Percentiles rank a stretch among this genome's conserved stretches.
Evolutionary conservation across 2,888 invertebrate species (phyloP).

Genomic region (Andrena camellia): DNA sequence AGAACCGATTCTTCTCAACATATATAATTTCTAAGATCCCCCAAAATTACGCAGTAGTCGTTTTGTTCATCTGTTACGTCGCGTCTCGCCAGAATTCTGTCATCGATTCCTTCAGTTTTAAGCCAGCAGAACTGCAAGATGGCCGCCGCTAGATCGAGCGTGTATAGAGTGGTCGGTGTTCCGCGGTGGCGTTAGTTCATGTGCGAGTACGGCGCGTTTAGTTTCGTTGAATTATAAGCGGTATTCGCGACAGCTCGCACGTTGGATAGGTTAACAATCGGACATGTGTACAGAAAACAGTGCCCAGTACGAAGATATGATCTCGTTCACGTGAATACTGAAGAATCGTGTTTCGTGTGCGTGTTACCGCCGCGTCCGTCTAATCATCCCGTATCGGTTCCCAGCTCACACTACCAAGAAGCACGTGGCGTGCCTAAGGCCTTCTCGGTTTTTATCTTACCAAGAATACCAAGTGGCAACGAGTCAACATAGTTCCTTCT

Average conservation of each 20-base stretch:
- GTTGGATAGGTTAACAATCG: conserved; percentile 55
- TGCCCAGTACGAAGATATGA: conserved; percentile 7
- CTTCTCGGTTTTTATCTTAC: conserved; percentile 30
- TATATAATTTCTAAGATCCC: background rate
- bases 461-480: background rate
- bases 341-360: conserved; percentile 23
- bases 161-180: conserved; percentile 53
- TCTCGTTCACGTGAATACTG: conserved; percentile 36
- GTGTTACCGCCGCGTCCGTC: conserved; percentile 28
- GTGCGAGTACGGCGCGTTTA: conserved; percentile 42
- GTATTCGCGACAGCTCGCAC: conserved; percentile 18
- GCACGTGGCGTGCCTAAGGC: conserved; percentile 49
- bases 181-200: conserved; percentile 61
- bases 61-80: background rate
- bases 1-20: background rate
- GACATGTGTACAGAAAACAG: conserved; percentile 34
- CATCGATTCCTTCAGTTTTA: conserved; percentile 59
- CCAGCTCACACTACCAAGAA: conserved; percentile 34
- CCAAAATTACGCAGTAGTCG: too few species aligned
- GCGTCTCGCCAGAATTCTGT: conserved; percentile 20
- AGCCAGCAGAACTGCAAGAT: conserved; percentile 59
- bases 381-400: conserved; percentile 13
- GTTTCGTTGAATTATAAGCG: conserved; percentile 45
- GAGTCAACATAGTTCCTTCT: background rate
- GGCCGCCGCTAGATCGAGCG: conserved; percentile 65